These are phyloP conservation scores for Semotilus atromaculatus DNA, from an alignment of 2,797 vertebrate species.

Conservation along the genomic window DNA sequence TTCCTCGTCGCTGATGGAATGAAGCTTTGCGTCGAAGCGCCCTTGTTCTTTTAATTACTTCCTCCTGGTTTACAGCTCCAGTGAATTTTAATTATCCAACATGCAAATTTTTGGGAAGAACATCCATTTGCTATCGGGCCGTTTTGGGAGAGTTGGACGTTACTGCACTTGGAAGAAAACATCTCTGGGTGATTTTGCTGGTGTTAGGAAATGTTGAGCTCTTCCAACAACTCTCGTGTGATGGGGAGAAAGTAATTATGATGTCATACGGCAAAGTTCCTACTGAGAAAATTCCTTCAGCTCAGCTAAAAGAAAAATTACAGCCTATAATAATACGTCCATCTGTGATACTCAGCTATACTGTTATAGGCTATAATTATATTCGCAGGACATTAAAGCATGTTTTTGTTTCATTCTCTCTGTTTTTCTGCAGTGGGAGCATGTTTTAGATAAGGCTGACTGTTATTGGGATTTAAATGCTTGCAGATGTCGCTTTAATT, in stretches of 20 bases:
- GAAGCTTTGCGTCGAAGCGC: constrained; percentile 63
- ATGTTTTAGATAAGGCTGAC: constrained; percentile 37
- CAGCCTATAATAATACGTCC: constrained; percentile 47
- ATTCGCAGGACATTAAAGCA: neutral
- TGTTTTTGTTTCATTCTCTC: constrained; percentile 12
- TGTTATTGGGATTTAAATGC: constrained; percentile 74
- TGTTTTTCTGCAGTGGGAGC: constrained; percentile 22
- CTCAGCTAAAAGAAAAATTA: constrained; percentile 53
- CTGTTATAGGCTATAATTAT: constrained; percentile 45
- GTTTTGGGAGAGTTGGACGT: constrained; percentile 54
- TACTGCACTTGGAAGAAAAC: neutral
- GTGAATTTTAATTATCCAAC: constrained; percentile 77
- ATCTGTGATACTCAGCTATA: constrained; percentile 48
- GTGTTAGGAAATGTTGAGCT: neutral
- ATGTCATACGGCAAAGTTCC: constrained; percentile 39
- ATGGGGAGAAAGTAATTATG: constrained; percentile 44
- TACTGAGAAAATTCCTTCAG: constrained; percentile 29
- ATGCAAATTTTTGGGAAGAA: constrained; percentile 68
- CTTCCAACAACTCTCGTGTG: constrained; percentile 7
- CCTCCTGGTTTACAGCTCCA: constrained; percentile 73
- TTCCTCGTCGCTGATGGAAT: constrained; percentile 57
- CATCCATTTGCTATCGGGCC: constrained; percentile 56
- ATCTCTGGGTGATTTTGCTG: neutral
- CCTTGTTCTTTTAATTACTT: constrained; percentile 80
- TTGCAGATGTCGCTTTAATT: constrained; percentile 82